Evolutionary conservation across 1,140 invertebrate species (phyloP).

Genomic region (Zaprionus africanus): DNA sequence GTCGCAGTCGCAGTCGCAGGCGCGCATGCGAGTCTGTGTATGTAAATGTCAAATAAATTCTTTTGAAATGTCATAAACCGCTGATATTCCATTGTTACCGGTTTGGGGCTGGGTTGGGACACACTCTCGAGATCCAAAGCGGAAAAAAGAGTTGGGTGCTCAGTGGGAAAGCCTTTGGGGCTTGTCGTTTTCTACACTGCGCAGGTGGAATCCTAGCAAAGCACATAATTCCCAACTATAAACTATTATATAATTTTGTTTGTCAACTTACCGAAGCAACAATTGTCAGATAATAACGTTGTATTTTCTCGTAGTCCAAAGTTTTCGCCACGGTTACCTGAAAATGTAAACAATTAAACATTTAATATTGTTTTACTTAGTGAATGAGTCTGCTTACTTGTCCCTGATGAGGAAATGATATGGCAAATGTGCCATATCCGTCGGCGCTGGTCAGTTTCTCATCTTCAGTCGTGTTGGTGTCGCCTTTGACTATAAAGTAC

Average conservation of each 20-base stretch:
- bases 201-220: neutral
- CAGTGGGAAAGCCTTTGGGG: conserved; percentile 3
- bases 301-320: conserved; percentile 95
- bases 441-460: conserved; percentile 89
- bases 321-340: conserved; percentile 93
- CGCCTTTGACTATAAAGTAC: conserved; percentile 89
- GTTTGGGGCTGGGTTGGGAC: conserved; percentile 8
- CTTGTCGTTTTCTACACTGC: neutral
- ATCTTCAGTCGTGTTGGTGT: conserved; percentile 86
- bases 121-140: neutral
- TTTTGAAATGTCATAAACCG: conserved; percentile 58
- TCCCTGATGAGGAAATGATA: conserved; percentile 95
- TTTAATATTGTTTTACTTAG: neutral
- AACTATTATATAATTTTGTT: neutral
- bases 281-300: conserved; percentile 94
- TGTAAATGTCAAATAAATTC: conserved; percentile 58
- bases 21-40: conserved; percentile 7
- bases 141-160: neutral
- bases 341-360: neutral
- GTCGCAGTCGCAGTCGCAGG: neutral
- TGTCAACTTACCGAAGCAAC: conserved; percentile 92
- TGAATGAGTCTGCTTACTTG: conserved; percentile 84
- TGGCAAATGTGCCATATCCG: conserved; percentile 92
- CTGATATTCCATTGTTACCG: conserved; percentile 39
- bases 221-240: neutral